Evolutionary conservation across 2,888 invertebrate genomes (phyloP).

Genomic region (Hydropsyche betteni): DNA sequence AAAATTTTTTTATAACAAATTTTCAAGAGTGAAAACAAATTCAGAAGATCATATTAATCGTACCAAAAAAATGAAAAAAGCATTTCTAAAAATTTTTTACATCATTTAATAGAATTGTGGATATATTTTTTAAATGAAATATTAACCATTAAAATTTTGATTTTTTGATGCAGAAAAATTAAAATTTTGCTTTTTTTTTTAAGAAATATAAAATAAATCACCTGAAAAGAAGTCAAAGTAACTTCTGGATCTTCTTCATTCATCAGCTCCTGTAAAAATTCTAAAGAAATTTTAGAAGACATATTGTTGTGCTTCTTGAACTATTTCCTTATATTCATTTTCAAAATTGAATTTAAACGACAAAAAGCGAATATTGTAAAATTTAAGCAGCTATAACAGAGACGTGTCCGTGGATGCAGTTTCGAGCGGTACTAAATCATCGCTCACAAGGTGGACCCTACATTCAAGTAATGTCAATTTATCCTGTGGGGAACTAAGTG

Average conservation of each 20-base stretch:
- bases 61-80: no score
- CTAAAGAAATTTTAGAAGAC: constrained; percentile 60
- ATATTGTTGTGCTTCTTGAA: constrained; percentile 36
- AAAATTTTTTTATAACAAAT: constrained; percentile 34
- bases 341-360: not conserved
- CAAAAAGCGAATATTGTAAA: no score
- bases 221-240: constrained; percentile 66
- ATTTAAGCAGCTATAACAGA: constrained; percentile 20
- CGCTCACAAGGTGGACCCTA: constrained; percentile 37
- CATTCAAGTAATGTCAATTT: constrained; percentile 39
- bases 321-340: constrained; percentile 17
- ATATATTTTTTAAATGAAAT: no score
- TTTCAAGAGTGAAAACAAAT: constrained; percentile 36
- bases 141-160: no score
- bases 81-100: no score
- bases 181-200: no score
- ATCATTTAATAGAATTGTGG: no score
- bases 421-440: constrained; percentile 42
- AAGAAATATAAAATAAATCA: constrained; percentile 51
- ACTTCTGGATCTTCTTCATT: constrained; percentile 67
- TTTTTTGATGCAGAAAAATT: no score
- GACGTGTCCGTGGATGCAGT: constrained; percentile 10
- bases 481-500: constrained; percentile 49
- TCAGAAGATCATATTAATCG: constrained; percentile 1
- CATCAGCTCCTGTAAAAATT: constrained; percentile 66